A percentile compares a stretch with the other conserved stretches of the same genome.
phyloP scores from a whole-genome alignment of 2,888 invertebrate genomes.

The Pristionchus mayeri region DNA sequence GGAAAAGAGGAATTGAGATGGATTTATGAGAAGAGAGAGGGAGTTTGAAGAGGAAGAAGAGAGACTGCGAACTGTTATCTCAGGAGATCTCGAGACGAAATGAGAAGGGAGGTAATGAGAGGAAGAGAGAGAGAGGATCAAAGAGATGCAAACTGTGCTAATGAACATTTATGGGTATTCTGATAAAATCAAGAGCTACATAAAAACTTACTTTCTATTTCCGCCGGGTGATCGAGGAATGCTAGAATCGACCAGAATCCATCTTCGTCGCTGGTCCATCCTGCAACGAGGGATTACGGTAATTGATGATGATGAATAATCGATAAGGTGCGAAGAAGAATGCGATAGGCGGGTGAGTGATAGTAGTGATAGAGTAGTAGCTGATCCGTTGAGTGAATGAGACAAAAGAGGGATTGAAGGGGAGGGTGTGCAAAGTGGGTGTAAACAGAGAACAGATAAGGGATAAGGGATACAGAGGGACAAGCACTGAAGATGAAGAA shows the following conservation, averaged over 20 bases:
- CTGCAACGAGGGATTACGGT: neutral
- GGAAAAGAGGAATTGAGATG: slow-evolving; percentile 10
- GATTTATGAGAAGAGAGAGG: slow-evolving; percentile 17
- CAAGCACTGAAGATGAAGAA: neutral
- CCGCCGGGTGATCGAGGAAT: slow-evolving; percentile 15
- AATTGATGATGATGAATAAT: neutral
- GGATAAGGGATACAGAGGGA: slow-evolving; percentile 40
- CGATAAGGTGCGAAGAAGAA: neutral
- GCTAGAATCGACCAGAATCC: slow-evolving; percentile 24
- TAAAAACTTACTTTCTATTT: slow-evolving; percentile 25
- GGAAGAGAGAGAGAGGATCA: neutral
- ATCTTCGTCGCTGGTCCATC: slow-evolving; percentile 21
- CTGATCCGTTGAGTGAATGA: slow-evolving; percentile 25
- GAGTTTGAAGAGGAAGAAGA: neutral
- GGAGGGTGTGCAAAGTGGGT: slow-evolving; percentile 28
- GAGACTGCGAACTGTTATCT: neutral
- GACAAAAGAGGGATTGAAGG: slow-evolving; percentile 22
- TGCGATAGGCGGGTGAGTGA: slow-evolving; percentile 10
- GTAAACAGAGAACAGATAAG: slow-evolving; percentile 40
- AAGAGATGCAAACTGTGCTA: neutral
- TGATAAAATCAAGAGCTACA: neutral
- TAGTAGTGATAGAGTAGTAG: slow-evolving; percentile 28
- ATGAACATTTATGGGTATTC: slow-evolving; percentile 9
- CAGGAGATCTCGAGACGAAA: slow-evolving; percentile 23
- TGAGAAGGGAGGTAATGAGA: slow-evolving; percentile 8